Percentiles rank a stretch among this genome's conserved stretches.
Evolutionary conservation across 2,113 vertebrate species (phyloP).

Genomic region (Clinocottus analis): DNA sequence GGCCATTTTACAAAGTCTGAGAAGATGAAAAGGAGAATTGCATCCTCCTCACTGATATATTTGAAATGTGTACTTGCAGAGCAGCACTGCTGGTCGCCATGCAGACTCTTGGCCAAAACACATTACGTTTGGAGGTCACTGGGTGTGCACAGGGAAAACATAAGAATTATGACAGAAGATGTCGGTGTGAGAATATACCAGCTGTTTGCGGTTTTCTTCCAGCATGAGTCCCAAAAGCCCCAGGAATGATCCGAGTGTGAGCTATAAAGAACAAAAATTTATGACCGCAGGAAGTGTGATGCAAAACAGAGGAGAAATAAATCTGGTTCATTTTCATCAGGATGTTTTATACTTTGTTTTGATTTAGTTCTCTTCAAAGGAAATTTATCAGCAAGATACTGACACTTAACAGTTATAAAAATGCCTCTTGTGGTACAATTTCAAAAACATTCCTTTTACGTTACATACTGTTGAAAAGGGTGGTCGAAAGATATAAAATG

Average conservation of each 20-base stretch:
- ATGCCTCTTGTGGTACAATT: not conserved
- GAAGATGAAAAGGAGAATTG: not conserved
- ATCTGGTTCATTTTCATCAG: not conserved
- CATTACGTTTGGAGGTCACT: not conserved
- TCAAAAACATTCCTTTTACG: not conserved
- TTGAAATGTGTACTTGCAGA: not conserved
- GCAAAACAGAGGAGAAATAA: not conserved
- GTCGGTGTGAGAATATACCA: slow-evolving; percentile 67
- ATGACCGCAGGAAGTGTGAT: not conserved
- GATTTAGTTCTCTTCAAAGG: not conserved
- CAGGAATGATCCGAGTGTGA: slow-evolving; percentile 82
- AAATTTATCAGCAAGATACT: not conserved
- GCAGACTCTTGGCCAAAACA: not conserved
- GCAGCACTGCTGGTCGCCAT: not conserved
- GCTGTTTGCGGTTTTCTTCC: slow-evolving; percentile 81
- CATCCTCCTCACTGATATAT: not conserved
- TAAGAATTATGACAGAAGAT: not conserved
- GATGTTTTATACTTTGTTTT: not conserved
- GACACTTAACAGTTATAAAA: slow-evolving; percentile 6
- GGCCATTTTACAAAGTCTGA: not conserved
- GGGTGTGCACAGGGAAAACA: slow-evolving; percentile 24
- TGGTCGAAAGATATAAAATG: not conserved
- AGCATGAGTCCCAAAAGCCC: slow-evolving; percentile 80
- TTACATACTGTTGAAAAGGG: slow-evolving; percentile 6
- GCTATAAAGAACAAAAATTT: slow-evolving; percentile 60